Base-by-base conservation (phyloP, 2,888 invertebrate genomes). In the Stramonita haemastoma region DNA sequence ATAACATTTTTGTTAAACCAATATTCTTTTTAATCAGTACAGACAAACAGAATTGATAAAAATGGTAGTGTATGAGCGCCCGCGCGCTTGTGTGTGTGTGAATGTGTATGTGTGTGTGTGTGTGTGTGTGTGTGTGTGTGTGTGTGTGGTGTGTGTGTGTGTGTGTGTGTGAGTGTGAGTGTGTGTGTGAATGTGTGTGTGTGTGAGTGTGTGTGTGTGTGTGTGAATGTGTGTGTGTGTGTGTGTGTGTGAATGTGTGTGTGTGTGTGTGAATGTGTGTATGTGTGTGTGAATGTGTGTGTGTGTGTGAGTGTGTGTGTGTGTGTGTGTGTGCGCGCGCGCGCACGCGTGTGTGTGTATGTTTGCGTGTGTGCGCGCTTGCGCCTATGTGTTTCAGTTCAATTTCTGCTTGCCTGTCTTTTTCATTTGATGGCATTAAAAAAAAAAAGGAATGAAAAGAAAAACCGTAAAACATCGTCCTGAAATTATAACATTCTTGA, bases 141-240 rank as follows among this genome's bases (percentile, higher is more conserved):
- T 32, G 77, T 77, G 29, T 77, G 77, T 77, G 29, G 77, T 77
- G 29, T 77, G 77, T 73, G 29, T 32, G 77, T 77, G 29, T 77
- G 77, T 77, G 29, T 32, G 77, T 77, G 29, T 77, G 77, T 77
- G n/a, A 22, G 73, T 60, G 17, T 60, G 60, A 13, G n/a, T 73
- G 73, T 73, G n/a, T 73, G 73, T 73, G n/a, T 73, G 73, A 17
- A n/a, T 73, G 77, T 77, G 29, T 77, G 77, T 77, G 29, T 77
- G 77, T 77, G 29, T 77, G 77, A 17, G 29, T 77, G 77, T 77
- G 29, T 77, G 77, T 77, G 29, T 77, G 77, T 77, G 29, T 77
- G 77, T 77, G 26, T 66, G 66, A 22, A 66, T 29, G 77, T 29
- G 29, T 29, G 32, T 6, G 26, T 6, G 66, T 66, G 26, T 66